Percentiles rank a stretch among this genome's conserved stretches.
These are phyloP conservation scores for Myiagra hebetior DNA, from an alignment of 2,113 vertebrate species.

Conservation along the genomic window DNA sequence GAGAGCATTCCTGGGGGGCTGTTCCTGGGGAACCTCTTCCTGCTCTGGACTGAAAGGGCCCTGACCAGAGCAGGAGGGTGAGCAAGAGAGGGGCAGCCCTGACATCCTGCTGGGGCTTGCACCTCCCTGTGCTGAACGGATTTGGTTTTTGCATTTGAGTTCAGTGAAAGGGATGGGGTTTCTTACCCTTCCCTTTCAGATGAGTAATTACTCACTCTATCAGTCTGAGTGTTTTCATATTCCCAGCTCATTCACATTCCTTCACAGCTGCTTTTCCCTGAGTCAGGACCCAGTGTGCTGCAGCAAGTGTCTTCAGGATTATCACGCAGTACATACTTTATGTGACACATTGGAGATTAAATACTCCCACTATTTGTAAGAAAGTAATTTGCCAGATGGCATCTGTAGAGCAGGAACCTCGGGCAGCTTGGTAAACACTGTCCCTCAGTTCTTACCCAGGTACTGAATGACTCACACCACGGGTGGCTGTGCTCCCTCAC, in stretches of 20 bases:
- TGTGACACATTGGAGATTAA: neutral
- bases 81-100: neutral
- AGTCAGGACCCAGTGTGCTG: neutral
- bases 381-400: neutral
- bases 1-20: neutral
- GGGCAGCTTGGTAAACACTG: neutral
- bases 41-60: neutral
- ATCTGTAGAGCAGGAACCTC: neutral
- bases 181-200: neutral
- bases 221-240: neutral
- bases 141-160: fast-evolving
- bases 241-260: neutral
- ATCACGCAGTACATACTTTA: neutral
- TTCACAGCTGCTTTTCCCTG: neutral
- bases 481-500: neutral
- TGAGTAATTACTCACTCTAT: neutral
- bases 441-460: neutral
- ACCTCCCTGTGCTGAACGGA: neutral
- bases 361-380: neutral
- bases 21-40: neutral
- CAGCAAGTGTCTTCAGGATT: neutral
- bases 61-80: neutral
- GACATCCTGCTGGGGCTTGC: neutral
- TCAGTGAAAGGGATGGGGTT: neutral
- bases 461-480: neutral